Evolutionary conservation across 2,888 invertebrate species (phyloP).

Genomic region (Trisateles emortualis): DNA sequence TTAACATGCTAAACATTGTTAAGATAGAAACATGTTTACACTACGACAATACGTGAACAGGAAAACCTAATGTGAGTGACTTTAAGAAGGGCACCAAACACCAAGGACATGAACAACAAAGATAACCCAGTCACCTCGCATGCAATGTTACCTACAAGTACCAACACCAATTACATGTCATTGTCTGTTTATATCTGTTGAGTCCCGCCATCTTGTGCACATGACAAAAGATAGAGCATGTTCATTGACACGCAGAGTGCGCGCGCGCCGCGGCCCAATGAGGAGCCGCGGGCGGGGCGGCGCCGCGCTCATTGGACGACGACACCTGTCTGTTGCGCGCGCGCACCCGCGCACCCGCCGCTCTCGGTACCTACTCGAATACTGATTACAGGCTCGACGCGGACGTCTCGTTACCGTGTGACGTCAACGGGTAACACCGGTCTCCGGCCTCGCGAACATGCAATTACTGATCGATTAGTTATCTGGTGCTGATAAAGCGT

Average conservation of each 20-base stretch:
- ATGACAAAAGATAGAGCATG: conserved; percentile 35
- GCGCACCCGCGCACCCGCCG: conserved; percentile 25
- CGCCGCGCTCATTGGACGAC: conserved; percentile 48
- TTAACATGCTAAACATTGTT: conserved; percentile 12
- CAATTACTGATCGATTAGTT: conserved; percentile 53
- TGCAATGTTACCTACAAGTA: conserved; percentile 46
- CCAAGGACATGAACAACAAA: conserved; percentile 20
- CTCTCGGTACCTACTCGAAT: conserved; percentile 15
- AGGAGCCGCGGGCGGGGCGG: conserved; percentile 30
- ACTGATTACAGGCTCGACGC: conserved; percentile 14
- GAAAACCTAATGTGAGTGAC: background rate
- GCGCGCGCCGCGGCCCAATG: conserved; percentile 14
- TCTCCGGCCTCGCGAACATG: conserved; percentile 32
- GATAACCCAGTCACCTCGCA: conserved; percentile 23
- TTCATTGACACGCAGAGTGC: conserved; percentile 17
- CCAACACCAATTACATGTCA: conserved; percentile 50
- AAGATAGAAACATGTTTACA: background rate
- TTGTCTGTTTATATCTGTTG: conserved; percentile 14
- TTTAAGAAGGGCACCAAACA: conserved; percentile 34
- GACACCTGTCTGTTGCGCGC: no score
- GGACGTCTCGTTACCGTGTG: conserved; percentile 24
- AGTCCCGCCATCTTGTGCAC: conserved; percentile 58
- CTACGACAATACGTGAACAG: background rate
- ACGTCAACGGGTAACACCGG: conserved; percentile 39
- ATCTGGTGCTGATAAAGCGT: conserved; percentile 41